phyloP scores from a whole-genome alignment of 2,888 invertebrate genomes.

The Athalia circularis region DNA sequence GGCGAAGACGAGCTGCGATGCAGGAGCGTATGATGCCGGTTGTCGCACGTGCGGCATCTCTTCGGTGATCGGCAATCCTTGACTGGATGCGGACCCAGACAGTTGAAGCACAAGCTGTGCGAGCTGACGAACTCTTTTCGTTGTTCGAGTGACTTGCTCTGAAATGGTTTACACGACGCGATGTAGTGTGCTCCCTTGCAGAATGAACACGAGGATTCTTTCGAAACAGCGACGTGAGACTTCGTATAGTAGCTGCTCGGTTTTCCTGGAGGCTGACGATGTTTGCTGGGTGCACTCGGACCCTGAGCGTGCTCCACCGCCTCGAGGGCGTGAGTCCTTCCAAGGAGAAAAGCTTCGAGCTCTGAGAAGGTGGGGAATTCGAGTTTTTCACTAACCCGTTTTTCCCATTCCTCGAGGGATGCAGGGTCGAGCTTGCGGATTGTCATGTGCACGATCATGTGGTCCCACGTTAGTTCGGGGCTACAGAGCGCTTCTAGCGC shows the following conservation, averaged over 20 bases:
- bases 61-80: background rate
- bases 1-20: background rate
- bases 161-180: background rate
- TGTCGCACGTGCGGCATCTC: background rate
- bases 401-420: constrained; percentile 45
- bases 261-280: background rate
- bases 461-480: constrained; percentile 38
- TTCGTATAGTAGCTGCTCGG: background rate
- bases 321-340: constrained; percentile 42
- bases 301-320: constrained; percentile 23
- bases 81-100: background rate
- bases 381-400: constrained; percentile 19
- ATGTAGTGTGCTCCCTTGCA: constrained; percentile 12
- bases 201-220: constrained; percentile 7
- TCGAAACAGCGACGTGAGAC: background rate
- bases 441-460: constrained; percentile 32
- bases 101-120: background rate
- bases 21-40: constrained; percentile 11
- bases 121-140: background rate
- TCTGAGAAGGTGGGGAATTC: constrained; percentile 25
- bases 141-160: background rate
- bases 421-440: constrained; percentile 34
- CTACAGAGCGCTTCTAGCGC: constrained; percentile 43
- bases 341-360: constrained; percentile 40
- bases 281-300: background rate